Conservation (phyloP, 1,140 invertebrate genomes). For the Dreissena rostriformis region DNA sequence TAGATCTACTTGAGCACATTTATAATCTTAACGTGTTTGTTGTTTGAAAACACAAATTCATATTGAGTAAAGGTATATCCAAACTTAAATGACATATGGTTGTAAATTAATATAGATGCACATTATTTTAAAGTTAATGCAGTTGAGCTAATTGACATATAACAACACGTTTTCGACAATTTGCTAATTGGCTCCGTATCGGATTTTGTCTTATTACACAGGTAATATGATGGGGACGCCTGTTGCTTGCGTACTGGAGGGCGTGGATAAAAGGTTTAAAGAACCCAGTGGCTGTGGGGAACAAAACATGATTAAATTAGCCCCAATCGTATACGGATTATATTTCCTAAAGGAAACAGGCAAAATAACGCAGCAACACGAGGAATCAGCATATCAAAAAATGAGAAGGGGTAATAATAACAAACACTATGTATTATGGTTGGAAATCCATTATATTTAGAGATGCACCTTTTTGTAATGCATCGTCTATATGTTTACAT, state of each 20-base stretch:
- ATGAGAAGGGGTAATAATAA: not conserved
- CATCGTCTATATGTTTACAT: no score
- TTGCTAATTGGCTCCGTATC: not conserved
- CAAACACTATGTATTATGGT: not conserved
- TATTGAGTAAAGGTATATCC: no score
- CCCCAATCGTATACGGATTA: not conserved
- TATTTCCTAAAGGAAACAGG: not conserved
- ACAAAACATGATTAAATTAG: not conserved
- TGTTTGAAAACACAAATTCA: no score
- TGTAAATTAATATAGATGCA: no score
- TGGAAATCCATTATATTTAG: no score
- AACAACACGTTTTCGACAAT: no score
- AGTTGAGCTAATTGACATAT: no score
- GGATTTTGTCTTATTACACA: not conserved
- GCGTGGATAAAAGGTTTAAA: not conserved
- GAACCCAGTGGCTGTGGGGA: not conserved
- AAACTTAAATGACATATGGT: no score
- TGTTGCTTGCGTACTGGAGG: not conserved
- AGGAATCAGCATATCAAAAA: not conserved
- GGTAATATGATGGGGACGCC: not conserved
- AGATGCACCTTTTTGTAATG: no score
- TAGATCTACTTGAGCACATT: no score
- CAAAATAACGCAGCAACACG: not conserved
- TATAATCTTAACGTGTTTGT: no score
- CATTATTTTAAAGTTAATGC: no score